Evolutionary conservation across 2,888 invertebrate species (phyloP), one percentile per base, ranked within the genome.

Genomic region (Thalpophila matura): DNA sequence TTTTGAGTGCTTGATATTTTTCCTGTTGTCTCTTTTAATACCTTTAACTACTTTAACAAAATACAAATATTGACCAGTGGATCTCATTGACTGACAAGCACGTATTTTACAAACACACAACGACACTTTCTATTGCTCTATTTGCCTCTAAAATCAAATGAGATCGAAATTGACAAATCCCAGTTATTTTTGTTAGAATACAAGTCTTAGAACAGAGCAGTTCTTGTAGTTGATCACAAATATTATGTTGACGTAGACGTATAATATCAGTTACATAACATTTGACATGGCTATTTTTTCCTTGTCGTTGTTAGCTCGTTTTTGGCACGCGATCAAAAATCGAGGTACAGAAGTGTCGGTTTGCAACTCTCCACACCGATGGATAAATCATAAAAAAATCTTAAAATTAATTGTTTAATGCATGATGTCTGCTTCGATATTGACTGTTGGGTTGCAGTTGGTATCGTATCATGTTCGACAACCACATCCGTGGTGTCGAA

Each of bases 211-310:
- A 46, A 55, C 50, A 64, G 56, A 62, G 63, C 59, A 37, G 27
- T 60, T 56, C 43, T 58, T 57, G 35, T 51, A 66, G 45, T 68
- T 70, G 50, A 76, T 74, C 66, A 65, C 59, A 80, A 77, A 81
- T 75, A 78, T 80, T 75, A 78, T 80, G 79, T 84, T 82, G 82
- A 85, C 75, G 78, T 77, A 79, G 74, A 72, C 61, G 63, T 69
- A 74, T 83, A 80, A 81, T 83, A 82, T 81, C 75, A 71, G 77
- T 86, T 87, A 83, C 85, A 85, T 85, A 91, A 92, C 82, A 83
- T 87, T 88, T 89, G 91, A 92, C 92, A 91, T 81, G 85, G 88
- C 89, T 92, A 93, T 93, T 94, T 93, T 93, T 93, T 91, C 88
- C 89, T 87, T 86, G 88, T 87, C 89, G 89, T 87, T 86, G 89